These are phyloP conservation scores for Perizoma affinitatum DNA, from an alignment of 2,888 invertebrate genomes.

Conservation along the genomic window DNA sequence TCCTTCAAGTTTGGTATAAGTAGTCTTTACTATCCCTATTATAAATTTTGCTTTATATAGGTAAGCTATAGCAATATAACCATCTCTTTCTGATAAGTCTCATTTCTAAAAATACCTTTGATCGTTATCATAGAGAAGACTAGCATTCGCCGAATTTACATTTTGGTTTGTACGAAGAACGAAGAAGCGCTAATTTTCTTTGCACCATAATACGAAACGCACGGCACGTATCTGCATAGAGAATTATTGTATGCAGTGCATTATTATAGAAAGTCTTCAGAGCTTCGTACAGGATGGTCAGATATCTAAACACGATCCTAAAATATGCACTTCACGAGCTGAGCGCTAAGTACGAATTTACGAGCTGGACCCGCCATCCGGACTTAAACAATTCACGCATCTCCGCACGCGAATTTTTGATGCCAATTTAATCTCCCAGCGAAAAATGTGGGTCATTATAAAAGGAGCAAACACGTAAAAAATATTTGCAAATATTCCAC, in stretches of 20 bases:
- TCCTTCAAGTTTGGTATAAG: no score
- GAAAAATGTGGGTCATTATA: constrained; percentile 43
- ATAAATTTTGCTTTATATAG: no score
- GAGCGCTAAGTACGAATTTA: constrained; percentile 63
- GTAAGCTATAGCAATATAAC: no score
- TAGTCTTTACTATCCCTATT: no score
- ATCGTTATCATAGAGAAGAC: constrained; percentile 27
- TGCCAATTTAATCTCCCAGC: constrained; percentile 51
- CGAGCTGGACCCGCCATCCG: constrained; percentile 50
- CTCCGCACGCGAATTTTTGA: constrained; percentile 58
- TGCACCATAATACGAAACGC: constrained; percentile 33
- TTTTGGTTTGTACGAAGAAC: constrained; percentile 29
- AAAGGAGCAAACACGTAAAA: constrained; percentile 35
- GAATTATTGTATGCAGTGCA: constrained; percentile 43
- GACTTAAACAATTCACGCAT: constrained; percentile 60
- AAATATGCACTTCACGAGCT: constrained; percentile 60
- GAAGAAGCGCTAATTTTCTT: constrained; percentile 42
- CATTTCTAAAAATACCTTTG: constrained; percentile 22
- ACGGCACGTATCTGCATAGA: constrained; percentile 51
- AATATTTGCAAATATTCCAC: constrained; percentile 42
- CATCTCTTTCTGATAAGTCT: constrained; percentile 20
- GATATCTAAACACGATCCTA: constrained; percentile 55
- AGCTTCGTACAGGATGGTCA: constrained; percentile 42
- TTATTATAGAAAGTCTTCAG: constrained; percentile 48
- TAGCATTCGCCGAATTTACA: constrained; percentile 33